Evolutionary conservation across 2,888 invertebrate species (phyloP).

Genomic region (Agonopterix heracliana): DNA sequence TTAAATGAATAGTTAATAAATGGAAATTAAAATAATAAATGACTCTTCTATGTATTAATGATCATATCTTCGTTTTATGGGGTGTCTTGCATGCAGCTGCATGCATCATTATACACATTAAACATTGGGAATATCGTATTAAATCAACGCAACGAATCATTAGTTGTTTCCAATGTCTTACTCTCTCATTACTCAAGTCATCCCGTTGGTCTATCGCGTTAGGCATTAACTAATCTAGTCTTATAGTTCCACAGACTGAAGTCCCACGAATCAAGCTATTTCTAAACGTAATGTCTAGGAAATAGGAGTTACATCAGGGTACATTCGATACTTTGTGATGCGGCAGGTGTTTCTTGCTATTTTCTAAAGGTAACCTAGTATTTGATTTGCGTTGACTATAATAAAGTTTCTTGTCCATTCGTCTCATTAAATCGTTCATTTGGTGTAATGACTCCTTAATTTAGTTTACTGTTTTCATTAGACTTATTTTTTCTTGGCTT

Average conservation of each 20-base stretch:
- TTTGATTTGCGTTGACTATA: not conserved
- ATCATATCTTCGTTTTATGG: not conserved
- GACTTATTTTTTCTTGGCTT: no score
- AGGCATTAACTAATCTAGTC: slow-evolving; percentile 4
- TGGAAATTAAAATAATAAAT: no score
- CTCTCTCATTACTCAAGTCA: slow-evolving; percentile 6
- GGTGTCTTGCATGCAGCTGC: not conserved
- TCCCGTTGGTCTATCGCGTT: slow-evolving; percentile 4
- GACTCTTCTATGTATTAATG: slow-evolving; percentile 1
- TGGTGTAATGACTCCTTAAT: no score
- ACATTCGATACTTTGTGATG: not conserved
- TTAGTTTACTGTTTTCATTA: no score
- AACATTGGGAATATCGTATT: slow-evolving; percentile 3
- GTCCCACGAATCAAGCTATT: no score
- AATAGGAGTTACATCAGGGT: no score
- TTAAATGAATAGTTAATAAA: not conserved
- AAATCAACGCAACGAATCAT: slow-evolving; percentile 1
- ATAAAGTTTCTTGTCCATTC: not conserved
- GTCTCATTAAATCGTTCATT: no score
- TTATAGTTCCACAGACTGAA: not conserved
- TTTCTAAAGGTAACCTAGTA: not conserved
- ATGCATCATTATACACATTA: not conserved
- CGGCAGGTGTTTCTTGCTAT: not conserved
- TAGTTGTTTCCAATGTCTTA: slow-evolving; percentile 3
- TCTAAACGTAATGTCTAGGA: no score